Percentiles rank a stretch among this genome's conserved stretches.
These are phyloP conservation scores for Agelaius phoeniceus DNA, from an alignment of 2,113 vertebrate genomes.

Conservation along the genomic window DNA sequence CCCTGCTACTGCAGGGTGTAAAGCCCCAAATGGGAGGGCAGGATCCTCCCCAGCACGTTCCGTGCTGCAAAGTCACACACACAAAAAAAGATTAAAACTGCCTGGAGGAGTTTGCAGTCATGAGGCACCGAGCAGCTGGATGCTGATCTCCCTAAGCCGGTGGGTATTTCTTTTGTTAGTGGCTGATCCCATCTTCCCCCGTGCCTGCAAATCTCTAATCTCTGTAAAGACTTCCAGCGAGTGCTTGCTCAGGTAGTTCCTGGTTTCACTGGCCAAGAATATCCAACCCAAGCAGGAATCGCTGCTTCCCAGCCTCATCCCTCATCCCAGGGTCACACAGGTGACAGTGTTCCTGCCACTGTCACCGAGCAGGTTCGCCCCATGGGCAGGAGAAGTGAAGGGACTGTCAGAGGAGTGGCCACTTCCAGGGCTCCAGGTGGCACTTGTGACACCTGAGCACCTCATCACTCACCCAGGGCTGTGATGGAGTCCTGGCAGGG, in stretches of 20 bases:
- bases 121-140: constrained; percentile 13
- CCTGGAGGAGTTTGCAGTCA: neutral
- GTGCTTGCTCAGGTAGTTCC: neutral
- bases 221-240: neutral
- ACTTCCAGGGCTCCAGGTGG: neutral
- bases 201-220: neutral
- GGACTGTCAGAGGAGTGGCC: rapidly evolving
- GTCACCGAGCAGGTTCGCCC: neutral
- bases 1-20: neutral
- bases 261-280: neutral
- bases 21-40: neutral
- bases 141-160: constrained; percentile 22
- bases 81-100: neutral
- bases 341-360: neutral
- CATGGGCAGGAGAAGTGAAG: rapidly evolving
- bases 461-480: rapidly evolving
- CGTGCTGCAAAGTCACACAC: neutral
- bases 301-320: neutral
- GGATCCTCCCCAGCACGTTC: neutral
- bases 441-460: rapidly evolving
- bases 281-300: neutral
- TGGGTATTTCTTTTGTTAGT: constrained; percentile 40
- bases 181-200: neutral
- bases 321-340: neutral
- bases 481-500: rapidly evolving